These are phyloP conservation scores for Lepidurus apus DNA, from an alignment of 1,140 invertebrate genomes.

Conservation along the genomic window DNA sequence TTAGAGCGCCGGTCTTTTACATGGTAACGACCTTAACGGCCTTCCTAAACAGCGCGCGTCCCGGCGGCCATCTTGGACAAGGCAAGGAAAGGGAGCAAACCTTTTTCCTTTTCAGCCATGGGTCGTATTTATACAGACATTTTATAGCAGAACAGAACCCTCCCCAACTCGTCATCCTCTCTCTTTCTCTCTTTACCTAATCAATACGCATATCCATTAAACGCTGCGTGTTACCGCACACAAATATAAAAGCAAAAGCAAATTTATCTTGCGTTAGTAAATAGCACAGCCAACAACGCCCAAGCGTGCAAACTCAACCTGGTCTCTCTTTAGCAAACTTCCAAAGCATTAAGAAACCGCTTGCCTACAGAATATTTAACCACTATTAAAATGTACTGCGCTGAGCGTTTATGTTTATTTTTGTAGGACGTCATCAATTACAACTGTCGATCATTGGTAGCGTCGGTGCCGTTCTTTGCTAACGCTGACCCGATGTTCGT, in stretches of 20 bases:
- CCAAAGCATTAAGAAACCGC: neutral
- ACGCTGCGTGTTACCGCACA: neutral
- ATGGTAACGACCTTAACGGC: neutral
- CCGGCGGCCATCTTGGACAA: neutral
- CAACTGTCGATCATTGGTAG: conserved; percentile 95
- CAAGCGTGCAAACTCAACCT: neutral
- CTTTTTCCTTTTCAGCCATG: neutral
- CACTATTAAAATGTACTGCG: neutral
- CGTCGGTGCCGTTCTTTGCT: conserved; percentile 96
- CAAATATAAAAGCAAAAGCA: neutral
- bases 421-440: conserved; percentile 93
- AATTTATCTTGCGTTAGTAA: neutral
- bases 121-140: neutral
- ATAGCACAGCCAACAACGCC: neutral
- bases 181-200: neutral
- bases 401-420: conserved; percentile 32
- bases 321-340: neutral
- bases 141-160: neutral
- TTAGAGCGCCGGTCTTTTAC: neutral
- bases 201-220: neutral
- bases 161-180: neutral
- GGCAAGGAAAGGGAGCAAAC: neutral
- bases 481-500: conserved; percentile 98
- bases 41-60: no score
- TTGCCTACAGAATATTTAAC: neutral